Evolutionary conservation across 2,888 invertebrate species (phyloP).

Genomic region (Lasioglossum vierecki): DNA sequence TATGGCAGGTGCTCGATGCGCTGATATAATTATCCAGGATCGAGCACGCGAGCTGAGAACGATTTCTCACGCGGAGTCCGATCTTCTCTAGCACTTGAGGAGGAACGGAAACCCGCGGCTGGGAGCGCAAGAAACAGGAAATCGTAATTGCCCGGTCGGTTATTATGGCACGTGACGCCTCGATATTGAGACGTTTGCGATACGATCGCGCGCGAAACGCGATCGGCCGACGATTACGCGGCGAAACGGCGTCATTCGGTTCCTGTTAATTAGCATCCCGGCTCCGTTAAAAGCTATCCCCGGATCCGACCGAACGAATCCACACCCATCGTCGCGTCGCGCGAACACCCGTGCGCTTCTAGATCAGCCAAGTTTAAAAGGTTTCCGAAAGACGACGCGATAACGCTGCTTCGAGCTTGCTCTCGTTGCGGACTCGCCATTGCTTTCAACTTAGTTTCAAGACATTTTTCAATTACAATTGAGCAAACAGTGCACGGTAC

Average conservation of each 20-base stretch:
- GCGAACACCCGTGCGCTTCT: slow-evolving; percentile 6
- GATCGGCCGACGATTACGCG: slow-evolving; percentile 28
- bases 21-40: slow-evolving; percentile 50
- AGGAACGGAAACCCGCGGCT: slow-evolving; percentile 20
- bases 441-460: slow-evolving; percentile 49
- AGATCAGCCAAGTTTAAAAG: slow-evolving; percentile 40
- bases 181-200: slow-evolving; percentile 52
- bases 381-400: neutral
- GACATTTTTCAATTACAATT: slow-evolving; percentile 53
- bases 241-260: slow-evolving; percentile 23
- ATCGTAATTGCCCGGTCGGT: slow-evolving; percentile 59
- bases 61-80: slow-evolving; percentile 34
- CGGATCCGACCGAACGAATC: slow-evolving; percentile 1
- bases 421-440: slow-evolving; percentile 34
- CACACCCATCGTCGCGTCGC: slow-evolving; percentile 14
- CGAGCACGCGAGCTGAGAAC: slow-evolving; percentile 40
- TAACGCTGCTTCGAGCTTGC: slow-evolving; percentile 48
- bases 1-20: slow-evolving; percentile 42
- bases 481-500: neutral
- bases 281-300: slow-evolving; percentile 6
- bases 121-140: slow-evolving; percentile 58
- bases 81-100: slow-evolving; percentile 27
- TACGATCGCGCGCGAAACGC: slow-evolving; percentile 44
- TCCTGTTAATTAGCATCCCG: slow-evolving; percentile 34
- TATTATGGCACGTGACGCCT: slow-evolving; percentile 51